phyloP scores from a whole-genome alignment of 2,888 invertebrate species.

The Cancer borealis region DNA sequence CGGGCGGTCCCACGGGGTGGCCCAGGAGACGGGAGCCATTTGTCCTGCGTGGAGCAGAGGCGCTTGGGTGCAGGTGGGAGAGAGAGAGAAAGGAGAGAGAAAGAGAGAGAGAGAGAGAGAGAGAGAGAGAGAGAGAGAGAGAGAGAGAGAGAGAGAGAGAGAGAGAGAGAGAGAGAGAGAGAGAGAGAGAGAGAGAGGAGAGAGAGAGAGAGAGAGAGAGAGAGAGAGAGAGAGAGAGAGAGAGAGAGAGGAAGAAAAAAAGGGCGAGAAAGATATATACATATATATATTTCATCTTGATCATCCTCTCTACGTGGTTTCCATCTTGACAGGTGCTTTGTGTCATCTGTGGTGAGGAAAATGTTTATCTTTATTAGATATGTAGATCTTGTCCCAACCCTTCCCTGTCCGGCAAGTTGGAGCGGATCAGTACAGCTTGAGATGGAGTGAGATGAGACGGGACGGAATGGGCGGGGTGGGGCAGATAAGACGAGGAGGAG shows the following conservation, averaged over 20 bases:
- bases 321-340: too few relatives aligned
- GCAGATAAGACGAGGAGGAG: background rate
- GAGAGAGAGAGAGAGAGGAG: background rate
- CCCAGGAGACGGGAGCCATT: constrained; percentile 52
- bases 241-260: background rate
- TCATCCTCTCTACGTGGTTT: too few relatives aligned
- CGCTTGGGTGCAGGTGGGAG: constrained; percentile 5
- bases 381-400: too few relatives aligned
- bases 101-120: constrained; percentile 57
- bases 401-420: too few relatives aligned
- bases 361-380: too few relatives aligned
- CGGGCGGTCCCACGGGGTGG: constrained; percentile 50
- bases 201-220: background rate
- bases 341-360: too few relatives aligned
- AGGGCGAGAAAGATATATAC: background rate
- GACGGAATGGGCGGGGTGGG: background rate
- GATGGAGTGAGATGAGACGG: background rate
- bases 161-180: constrained; percentile 51
- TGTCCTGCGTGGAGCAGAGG: constrained; percentile 41
- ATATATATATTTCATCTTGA: too few relatives aligned
- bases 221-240: constrained; percentile 48
- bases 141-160: constrained; percentile 49
- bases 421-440: background rate
- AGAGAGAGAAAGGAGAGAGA: background rate
- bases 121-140: constrained; percentile 46